Percentiles rank a stretch among this genome's conserved stretches.
These are phyloP conservation scores for Nerophis ophidion DNA, from an alignment of 2,113 vertebrate genomes.

Conservation along the genomic window DNA sequence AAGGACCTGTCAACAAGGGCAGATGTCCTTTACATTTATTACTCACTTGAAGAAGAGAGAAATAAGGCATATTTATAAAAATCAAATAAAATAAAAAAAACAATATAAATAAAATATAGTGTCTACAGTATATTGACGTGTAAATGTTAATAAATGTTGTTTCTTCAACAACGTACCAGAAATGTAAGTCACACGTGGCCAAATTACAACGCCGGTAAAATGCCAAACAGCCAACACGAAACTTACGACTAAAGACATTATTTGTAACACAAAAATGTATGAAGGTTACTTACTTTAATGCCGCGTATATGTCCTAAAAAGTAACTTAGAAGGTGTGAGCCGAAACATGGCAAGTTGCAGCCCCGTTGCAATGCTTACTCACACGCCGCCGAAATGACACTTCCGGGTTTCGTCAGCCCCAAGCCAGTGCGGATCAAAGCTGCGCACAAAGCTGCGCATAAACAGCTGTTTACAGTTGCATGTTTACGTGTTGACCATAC, in stretches of 20 bases:
- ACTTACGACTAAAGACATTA: neutral
- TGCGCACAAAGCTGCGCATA: constrained; percentile 36
- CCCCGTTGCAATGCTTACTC: neutral
- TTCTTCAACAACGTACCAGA: neutral
- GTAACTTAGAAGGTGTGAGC: neutral
- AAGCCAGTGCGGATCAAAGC: constrained; percentile 21
- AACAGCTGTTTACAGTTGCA: neutral
- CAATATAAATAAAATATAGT: neutral
- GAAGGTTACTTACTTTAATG: constrained; percentile 27
- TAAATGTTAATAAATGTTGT: neutral
- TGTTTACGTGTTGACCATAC: neutral
- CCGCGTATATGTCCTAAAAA: neutral
- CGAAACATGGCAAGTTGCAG: constrained; percentile 6
- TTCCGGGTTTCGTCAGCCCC: constrained; percentile 32
- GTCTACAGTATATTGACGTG: neutral
- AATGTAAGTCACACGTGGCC: constrained; percentile 44
- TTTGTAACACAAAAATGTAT: rapidly evolving
- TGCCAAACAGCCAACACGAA: neutral
- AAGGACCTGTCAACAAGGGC: neutral
- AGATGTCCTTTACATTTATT: neutral
- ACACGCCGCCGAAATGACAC: constrained; percentile 42
- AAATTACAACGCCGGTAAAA: constrained; percentile 8
- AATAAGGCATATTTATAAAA: neutral
- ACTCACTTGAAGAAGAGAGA: neutral
- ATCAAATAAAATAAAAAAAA: too few relatives aligned